Percentiles rank a stretch among this genome's conserved stretches.
phyloP scores from a whole-genome alignment of 2,113 vertebrate species.

The Mastomys natalensis region DNA sequence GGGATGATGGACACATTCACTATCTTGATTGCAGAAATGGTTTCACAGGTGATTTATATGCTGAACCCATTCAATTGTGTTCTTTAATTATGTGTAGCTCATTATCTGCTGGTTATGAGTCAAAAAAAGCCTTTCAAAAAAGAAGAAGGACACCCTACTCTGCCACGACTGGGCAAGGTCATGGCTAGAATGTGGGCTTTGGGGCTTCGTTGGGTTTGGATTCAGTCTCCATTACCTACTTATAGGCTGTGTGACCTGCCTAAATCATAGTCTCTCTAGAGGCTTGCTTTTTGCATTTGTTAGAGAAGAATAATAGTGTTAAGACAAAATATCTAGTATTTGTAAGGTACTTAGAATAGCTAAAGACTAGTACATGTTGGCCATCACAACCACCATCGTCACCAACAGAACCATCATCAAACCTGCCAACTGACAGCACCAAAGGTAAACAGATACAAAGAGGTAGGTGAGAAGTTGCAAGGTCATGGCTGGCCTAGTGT shows the following conservation, averaged over 20 bases:
- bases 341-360: slow-evolving; percentile 19
- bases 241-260: neutral
- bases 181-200: neutral
- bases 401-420: neutral
- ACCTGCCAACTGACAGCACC: neutral
- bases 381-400: neutral
- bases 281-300: slow-evolving; percentile 2
- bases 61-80: slow-evolving; percentile 16
- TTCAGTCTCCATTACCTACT: neutral
- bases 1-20: neutral
- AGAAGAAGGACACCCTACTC: neutral
- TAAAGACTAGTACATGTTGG: neutral
- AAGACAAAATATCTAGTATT: neutral
- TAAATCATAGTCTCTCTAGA: neutral
- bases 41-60: neutral
- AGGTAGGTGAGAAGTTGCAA: neutral
- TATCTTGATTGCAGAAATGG: slow-evolving; percentile 27
- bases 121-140: slow-evolving; percentile 31
- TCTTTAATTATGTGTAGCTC: slow-evolving; percentile 8
- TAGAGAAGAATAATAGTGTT: neutral
- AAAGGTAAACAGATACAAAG: neutral
- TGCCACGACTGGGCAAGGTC: neutral
- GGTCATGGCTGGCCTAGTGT: neutral
- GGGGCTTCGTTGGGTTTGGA: neutral
- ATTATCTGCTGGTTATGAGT: slow-evolving; percentile 21